Base-by-base conservation (phyloP, 2,888 invertebrate species). In the Amiota minor region DNA sequence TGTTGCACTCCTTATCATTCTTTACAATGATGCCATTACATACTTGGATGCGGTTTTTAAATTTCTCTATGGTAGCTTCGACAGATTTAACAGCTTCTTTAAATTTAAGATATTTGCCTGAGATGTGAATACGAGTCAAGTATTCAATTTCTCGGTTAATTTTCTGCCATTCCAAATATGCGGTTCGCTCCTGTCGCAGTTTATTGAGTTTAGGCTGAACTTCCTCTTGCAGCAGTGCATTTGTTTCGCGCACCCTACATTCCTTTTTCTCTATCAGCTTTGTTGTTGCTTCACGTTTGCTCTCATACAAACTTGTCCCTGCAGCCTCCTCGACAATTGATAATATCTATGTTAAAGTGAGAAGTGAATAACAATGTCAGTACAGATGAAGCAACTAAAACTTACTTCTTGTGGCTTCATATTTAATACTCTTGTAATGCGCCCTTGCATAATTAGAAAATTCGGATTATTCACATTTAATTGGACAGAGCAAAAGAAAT, bases 321-420 rank as follows among this genome's bases (percentile, higher is more conserved):
- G 98, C 98, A 9, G 99, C 98, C 91, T 99, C 99, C 91, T 99
- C 99, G 72, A 99, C 94, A 98, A 99, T 98, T 0, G 96, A 95
- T 71, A 98, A 91, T 84, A 98, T 96, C 95, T 96, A 82, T 8
- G 75, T 75, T 71, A 73, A 11, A 46, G 72, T 56, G 53, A 68
- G 35, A 23, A 62, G 50, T 50, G 2, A 50, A 9, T 14, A 11
- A 56, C n/a, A 16, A 23, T 23, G 23, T 23, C 23, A 2, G 23
- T 23, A 2, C 23, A 23, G 23, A 23, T 23, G 23, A 23, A 23
- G 3, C 1, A 23, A 23, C 20, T 16, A 3, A 1, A 6, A 49
- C 86, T 87, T 89, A 97, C 97, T 92, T 99, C 99, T 62, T 94
- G 93, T 0, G 99, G 98, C 88, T 98, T 99, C 99, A 99, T 99